Conservation (phyloP, 2,797 vertebrate species). For the Darevskia nairensis region DNA sequence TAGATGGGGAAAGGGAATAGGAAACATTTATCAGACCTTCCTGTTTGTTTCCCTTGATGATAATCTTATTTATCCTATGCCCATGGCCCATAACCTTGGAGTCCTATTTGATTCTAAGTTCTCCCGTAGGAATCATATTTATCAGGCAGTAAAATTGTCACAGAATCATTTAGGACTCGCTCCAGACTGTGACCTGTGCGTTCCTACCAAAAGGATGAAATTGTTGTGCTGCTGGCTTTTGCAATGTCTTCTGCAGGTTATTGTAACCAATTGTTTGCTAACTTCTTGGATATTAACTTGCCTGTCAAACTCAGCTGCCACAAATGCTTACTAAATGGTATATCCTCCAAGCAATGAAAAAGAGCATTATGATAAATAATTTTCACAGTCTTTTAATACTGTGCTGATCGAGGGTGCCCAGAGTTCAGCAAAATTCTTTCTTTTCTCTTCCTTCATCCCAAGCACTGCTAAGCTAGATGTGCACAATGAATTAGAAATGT, state of each 20-base stretch:
- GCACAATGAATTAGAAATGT: not conserved
- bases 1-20: accelerated
- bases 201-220: constrained; percentile 4
- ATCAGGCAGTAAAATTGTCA: not conserved
- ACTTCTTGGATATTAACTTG: not conserved
- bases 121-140: not conserved
- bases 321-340: not conserved
- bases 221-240: not conserved
- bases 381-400: not conserved
- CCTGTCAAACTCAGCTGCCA: not conserved
- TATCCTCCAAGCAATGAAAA: constrained; percentile 25
- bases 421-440: not conserved
- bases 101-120: constrained; percentile 7
- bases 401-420: not conserved
- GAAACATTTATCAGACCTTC: constrained; percentile 3
- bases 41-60: constrained; percentile 1
- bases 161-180: constrained; percentile 6
- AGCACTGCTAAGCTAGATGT: not conserved
- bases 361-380: not conserved
- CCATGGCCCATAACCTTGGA: constrained; percentile 1
- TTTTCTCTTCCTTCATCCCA: not conserved
- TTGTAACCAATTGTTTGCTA: not conserved
- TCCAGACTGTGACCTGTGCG: constrained; percentile 14
- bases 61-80: not conserved
- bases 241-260: not conserved